These are phyloP conservation scores for Sinocyclocheilus anshuiensis DNA, from an alignment of 2,113 vertebrate genomes.

Conservation along the genomic window DNA sequence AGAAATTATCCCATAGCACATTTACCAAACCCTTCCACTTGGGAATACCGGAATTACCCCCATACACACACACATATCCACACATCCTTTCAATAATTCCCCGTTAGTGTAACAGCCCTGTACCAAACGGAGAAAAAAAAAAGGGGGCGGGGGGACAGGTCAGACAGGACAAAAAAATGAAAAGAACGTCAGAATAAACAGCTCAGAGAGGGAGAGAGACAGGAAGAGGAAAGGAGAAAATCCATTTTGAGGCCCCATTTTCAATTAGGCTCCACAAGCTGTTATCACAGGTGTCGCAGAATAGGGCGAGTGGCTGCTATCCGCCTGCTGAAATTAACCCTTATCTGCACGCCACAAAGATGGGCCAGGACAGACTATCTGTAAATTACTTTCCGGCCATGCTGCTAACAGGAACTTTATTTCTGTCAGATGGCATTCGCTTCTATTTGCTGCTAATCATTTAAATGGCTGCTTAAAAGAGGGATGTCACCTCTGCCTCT, in stretches of 20 bases:
- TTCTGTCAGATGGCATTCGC: constrained; percentile 98
- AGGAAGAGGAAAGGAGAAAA: constrained; percentile 97
- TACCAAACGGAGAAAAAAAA: constrained; percentile 15
- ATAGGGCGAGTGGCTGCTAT: constrained; percentile 99
- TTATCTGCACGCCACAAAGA: constrained; percentile 98
- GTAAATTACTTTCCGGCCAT: constrained; percentile 99
- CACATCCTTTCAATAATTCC: constrained; percentile 85
- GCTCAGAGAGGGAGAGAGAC: constrained; percentile 33
- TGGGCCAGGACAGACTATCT: constrained; percentile 99
- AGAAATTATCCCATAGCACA: constrained; percentile 92
- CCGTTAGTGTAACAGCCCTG: constrained; percentile 72
- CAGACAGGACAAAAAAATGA: constrained; percentile 10
- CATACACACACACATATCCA: constrained; percentile 26
- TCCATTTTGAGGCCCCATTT: constrained; percentile 99
- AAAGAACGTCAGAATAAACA: constrained; percentile 17
- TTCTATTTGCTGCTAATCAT: constrained; percentile 92
- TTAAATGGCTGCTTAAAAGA: constrained; percentile 91
- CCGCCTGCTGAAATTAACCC: constrained; percentile 99
- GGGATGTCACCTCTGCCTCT: constrained; percentile 65
- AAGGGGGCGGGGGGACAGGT: background rate
- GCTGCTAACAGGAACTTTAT: constrained; percentile 99
- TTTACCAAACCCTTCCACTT: constrained; percentile 84
- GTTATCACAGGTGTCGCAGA: constrained; percentile 99
- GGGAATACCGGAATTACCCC: constrained; percentile 58
- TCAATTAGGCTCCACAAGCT: constrained; percentile 99